A percentile compares a stretch with the other conserved stretches of the same genome.
phyloP scores from a whole-genome alignment of 1,140 invertebrate species.

The Saccostrea echinata region DNA sequence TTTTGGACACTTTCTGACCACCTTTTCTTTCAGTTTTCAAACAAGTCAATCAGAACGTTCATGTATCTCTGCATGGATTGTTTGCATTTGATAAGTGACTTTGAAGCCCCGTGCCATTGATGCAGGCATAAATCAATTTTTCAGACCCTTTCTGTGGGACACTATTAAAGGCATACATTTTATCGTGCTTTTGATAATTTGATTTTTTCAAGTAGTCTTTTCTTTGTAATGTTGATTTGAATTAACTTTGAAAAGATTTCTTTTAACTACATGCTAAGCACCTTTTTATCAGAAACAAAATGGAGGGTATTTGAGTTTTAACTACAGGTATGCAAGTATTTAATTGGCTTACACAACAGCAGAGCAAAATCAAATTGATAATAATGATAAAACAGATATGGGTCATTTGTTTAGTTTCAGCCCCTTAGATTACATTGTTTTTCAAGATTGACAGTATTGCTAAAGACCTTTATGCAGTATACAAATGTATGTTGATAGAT shows the following conservation, averaged over 20 bases:
- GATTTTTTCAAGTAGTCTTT: slow-evolving; percentile 27
- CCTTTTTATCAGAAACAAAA: slow-evolving; percentile 27
- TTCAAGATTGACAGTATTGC: too few relatives aligned
- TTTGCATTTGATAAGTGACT: slow-evolving; percentile 32
- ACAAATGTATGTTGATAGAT: neutral
- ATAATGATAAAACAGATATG: neutral
- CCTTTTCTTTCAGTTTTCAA: slow-evolving; percentile 4
- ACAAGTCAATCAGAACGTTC: neutral
- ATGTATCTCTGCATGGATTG: slow-evolving; percentile 23
- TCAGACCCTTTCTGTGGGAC: slow-evolving; percentile 4
- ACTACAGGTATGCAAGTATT: neutral
- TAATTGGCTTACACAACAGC: neutral
- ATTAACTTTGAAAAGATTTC: slow-evolving; percentile 7
- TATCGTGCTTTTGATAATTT: slow-evolving; percentile 20
- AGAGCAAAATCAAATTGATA: neutral
- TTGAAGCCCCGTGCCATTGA: slow-evolving; percentile 18
- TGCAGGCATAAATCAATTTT: slow-evolving; percentile 29
- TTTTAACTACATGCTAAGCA: neutral
- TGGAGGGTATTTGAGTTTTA: slow-evolving; percentile 1
- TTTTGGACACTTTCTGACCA: slow-evolving; percentile 20
- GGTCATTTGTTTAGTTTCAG: neutral
- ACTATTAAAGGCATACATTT: slow-evolving; percentile 31
- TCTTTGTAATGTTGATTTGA: neutral
- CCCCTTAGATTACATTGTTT: neutral
- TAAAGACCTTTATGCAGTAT: neutral